Evolutionary conservation across 2,888 invertebrate species (phyloP).

Genomic region (Himalopsyche japonica): DNA sequence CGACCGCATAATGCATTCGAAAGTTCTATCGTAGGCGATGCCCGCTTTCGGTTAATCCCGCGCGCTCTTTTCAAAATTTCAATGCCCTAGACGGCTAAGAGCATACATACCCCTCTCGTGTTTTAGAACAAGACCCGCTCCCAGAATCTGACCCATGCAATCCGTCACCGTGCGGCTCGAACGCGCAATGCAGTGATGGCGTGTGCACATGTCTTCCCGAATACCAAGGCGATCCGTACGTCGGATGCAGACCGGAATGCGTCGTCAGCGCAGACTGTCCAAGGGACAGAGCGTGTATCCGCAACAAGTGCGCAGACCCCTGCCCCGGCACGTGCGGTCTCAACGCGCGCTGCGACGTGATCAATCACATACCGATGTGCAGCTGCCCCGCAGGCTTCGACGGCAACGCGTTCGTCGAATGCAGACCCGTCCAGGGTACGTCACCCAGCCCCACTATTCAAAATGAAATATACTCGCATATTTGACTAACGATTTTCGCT

Average conservation of each 20-base stretch:
- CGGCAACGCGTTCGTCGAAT: slow-evolving; percentile 75
- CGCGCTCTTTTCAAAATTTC: background rate
- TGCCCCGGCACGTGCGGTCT: slow-evolving; percentile 74
- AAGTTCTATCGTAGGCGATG: too few species aligned
- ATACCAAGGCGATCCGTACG: slow-evolving; percentile 77
- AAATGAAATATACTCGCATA: background rate
- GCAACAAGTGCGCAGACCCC: slow-evolving; percentile 74
- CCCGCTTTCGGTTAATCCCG: slow-evolving; percentile 43
- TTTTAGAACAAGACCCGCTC: slow-evolving; percentile 50
- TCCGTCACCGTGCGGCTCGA: slow-evolving; percentile 72
- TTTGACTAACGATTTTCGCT: background rate
- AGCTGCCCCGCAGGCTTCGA: slow-evolving; percentile 70
- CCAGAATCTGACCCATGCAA: slow-evolving; percentile 66
- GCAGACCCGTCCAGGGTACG: slow-evolving; percentile 61
- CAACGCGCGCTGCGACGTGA: slow-evolving; percentile 74
- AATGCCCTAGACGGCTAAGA: slow-evolving; percentile 49
- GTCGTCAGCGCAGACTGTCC: slow-evolving; percentile 72
- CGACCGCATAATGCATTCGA: too few species aligned
- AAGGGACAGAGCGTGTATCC: slow-evolving; percentile 69
- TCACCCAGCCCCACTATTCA: background rate
- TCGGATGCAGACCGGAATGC: slow-evolving; percentile 78
- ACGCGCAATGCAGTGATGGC: slow-evolving; percentile 68
- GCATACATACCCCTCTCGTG: slow-evolving; percentile 42
- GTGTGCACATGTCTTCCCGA: slow-evolving; percentile 72
- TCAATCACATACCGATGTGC: slow-evolving; percentile 79